Evolutionary conservation across 2,797 vertebrate genomes (phyloP).

Genomic region (Enteromius mattozi): DNA sequence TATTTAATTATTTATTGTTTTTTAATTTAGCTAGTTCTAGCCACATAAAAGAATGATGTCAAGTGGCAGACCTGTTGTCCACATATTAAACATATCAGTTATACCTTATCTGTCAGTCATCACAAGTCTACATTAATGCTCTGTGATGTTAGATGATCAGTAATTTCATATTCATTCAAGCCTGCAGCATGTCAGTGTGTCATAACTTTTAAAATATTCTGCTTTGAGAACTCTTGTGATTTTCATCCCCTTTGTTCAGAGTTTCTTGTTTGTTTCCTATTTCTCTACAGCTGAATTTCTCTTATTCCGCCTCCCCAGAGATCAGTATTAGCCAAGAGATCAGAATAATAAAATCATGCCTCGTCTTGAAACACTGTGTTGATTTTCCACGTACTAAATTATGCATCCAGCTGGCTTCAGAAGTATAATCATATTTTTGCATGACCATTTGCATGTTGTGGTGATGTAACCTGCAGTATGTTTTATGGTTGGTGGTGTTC

Average conservation of each 20-base stretch:
- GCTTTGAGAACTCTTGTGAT: not conserved
- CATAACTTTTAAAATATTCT: slow-evolving; percentile 1
- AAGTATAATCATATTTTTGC: slow-evolving; percentile 42
- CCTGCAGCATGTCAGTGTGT: not conserved
- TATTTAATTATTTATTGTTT: not conserved
- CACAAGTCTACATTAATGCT: not conserved
- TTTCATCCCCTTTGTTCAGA: not conserved
- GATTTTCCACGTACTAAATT: slow-evolving; percentile 46
- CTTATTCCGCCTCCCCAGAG: slow-evolving; percentile 32
- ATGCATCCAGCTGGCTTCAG: slow-evolving; percentile 49
- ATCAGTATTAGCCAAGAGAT: slow-evolving; percentile 34
- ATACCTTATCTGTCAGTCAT: not conserved
- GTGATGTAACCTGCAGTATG: slow-evolving; percentile 17
- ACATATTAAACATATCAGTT: not conserved
- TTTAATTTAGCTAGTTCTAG: not conserved
- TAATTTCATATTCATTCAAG: not conserved
- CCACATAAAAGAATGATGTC: not conserved
- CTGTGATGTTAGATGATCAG: not conserved
- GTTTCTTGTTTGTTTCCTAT: slow-evolving; percentile 2
- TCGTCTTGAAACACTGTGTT: slow-evolving; percentile 41
- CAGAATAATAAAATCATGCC: slow-evolving; percentile 31
- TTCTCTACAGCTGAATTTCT: slow-evolving; percentile 13
- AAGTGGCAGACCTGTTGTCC: not conserved
- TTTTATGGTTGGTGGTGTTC: not conserved
- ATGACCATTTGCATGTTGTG: slow-evolving; percentile 24